Evolutionary conservation across 1,140 invertebrate genomes (phyloP), one percentile per base, ranked within the genome.

Genomic region (Hypothenemus hampei): DNA sequence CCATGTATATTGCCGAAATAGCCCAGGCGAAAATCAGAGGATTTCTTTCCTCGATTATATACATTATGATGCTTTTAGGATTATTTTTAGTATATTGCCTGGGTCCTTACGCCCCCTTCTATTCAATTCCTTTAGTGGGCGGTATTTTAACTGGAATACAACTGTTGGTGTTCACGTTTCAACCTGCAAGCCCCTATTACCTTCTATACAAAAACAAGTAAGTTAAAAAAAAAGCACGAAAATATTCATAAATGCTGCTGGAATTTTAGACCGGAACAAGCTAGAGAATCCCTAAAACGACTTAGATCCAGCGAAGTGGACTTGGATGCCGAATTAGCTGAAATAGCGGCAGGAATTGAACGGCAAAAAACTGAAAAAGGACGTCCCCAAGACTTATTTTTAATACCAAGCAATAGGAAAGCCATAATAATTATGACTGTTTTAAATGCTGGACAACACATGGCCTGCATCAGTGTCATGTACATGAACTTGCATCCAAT

Each of bases 401-500:
- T 61, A 10, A 46, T 65, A 11, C 46, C 43, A 4, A 65, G 64
- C 24, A 68, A 68, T 41, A 29, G 65, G 45, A 68, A 67, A 21
- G 58, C 58, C 13, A 52, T 63, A 7, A 6, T 57, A 5, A 63
- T 63, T 46, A 60, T 63, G 58, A 62, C 80, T 19, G 70, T 68
- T 0, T 65, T 82, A 29, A 78, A 81, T 71, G 65, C 72, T 21
- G 72, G 79, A 52, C 80, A 81, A 63, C 74, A 77, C 56, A 65
- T 75, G 5, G 65, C 66, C 48, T 71, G 73, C 21, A 67, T 75
- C 20, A 69, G 78, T 61, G 64, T 59, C 0, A 63, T 68, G 29
- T 44, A 66, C 16, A 63, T 63, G 61, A 63, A 63, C 31, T 18
- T 63, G n/a, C 61, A 63, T 35, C 39, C 36, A 2, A 68, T 69